Percentiles rank a stretch among this genome's conserved stretches.
These are phyloP conservation scores for Myanophis thanlyinensis DNA, from an alignment of 2,113 vertebrate genomes.

Conservation along the genomic window DNA sequence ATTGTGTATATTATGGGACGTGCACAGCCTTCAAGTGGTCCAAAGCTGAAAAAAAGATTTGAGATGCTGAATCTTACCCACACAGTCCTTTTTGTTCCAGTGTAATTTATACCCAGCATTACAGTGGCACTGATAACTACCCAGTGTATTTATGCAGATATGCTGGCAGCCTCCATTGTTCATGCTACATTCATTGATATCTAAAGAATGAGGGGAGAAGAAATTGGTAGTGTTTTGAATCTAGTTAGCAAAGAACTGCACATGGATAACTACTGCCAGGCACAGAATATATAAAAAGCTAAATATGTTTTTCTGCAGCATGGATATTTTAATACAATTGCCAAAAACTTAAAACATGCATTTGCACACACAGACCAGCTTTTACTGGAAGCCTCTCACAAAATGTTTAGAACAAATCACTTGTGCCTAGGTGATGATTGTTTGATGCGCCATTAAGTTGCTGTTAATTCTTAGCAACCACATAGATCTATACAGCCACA, in stretches of 20 bases:
- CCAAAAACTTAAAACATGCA: neutral
- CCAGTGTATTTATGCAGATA: slow-evolving; percentile 85
- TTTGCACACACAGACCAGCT: neutral
- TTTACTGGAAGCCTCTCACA: neutral
- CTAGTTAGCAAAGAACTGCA: neutral
- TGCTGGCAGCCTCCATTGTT: slow-evolving; percentile 94
- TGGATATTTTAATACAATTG: neutral
- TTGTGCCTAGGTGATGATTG: neutral
- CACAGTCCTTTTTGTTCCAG: slow-evolving; percentile 98
- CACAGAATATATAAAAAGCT: neutral
- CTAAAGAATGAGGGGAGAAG: slow-evolving; percentile 62
- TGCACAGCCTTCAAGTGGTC: slow-evolving; percentile 1
- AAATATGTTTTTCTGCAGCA: neutral
- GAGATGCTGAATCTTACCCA: slow-evolving; percentile 81
- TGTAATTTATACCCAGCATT: slow-evolving; percentile 86
- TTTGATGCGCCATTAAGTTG: neutral
- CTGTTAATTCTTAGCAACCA: neutral
- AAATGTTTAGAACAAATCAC: neutral
- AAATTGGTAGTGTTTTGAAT: neutral
- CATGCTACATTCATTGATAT: slow-evolving; percentile 92
- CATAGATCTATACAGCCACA: neutral
- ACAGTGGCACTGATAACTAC: slow-evolving; percentile 89
- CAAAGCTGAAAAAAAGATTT: neutral
- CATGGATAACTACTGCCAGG: neutral
- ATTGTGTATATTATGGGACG: neutral